phyloP scores from a whole-genome alignment of 2,113 vertebrate species.

The Lepus europaeus region DNA sequence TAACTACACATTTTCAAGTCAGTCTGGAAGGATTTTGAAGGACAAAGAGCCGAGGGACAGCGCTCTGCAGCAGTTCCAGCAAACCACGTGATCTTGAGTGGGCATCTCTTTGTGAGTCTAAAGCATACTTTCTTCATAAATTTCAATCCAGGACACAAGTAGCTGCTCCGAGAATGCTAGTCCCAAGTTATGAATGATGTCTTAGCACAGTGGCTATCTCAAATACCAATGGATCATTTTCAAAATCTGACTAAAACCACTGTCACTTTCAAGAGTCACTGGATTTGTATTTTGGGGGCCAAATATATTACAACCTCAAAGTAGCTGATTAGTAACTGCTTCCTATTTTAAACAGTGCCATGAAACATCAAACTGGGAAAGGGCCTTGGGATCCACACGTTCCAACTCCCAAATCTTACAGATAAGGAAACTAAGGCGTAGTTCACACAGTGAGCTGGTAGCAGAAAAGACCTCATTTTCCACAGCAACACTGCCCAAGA shows the following conservation, averaged over 20 bases:
- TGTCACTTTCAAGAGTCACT: constrained; percentile 23
- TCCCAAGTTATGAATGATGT: background rate
- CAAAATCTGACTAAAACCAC: constrained; percentile 26
- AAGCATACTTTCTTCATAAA: background rate
- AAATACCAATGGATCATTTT: constrained; percentile 24
- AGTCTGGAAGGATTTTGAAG: constrained; percentile 53
- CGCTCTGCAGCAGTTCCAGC: background rate
- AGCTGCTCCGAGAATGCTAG: background rate
- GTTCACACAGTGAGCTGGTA: background rate
- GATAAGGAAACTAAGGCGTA: background rate
- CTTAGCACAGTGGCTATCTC: background rate
- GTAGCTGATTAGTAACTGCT: background rate
- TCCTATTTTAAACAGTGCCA: constrained; percentile 1
- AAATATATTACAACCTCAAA: constrained; percentile 24
- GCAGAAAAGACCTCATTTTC: background rate
- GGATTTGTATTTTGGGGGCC: constrained; percentile 30
- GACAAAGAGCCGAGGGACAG: background rate
- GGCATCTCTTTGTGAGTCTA: background rate
- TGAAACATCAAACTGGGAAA: background rate
- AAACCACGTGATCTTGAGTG: background rate
- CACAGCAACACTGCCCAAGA: background rate
- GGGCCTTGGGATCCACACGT: background rate
- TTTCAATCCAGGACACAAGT: constrained; percentile 9
- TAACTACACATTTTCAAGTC: constrained; percentile 45
- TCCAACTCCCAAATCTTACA: background rate